Conservation (phyloP, 2,113 vertebrate species). For the Elachura formosa region DNA sequence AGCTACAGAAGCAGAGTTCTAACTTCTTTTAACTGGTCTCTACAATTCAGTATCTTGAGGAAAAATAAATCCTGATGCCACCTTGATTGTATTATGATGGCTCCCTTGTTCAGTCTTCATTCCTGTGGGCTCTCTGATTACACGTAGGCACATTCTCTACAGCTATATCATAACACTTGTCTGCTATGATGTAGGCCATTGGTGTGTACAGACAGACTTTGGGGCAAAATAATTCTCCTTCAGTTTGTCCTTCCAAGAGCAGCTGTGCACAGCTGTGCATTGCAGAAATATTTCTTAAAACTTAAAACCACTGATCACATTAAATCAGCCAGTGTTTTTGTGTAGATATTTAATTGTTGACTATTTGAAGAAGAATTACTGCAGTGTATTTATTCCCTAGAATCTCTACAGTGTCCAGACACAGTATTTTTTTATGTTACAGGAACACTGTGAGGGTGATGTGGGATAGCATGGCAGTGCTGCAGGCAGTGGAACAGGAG, state of each 20-base stretch:
- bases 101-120: background rate
- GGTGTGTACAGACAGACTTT: background rate
- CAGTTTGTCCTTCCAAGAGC: background rate
- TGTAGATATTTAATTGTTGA: background rate
- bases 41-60: background rate
- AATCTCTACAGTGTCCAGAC: background rate
- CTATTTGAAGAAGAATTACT: background rate
- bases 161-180: background rate
- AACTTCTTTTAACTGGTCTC: background rate
- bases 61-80: background rate
- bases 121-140: background rate
- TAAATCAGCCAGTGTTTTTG: background rate
- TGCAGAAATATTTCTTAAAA: background rate
- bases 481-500: background rate
- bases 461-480: background rate
- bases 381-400: background rate
- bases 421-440: background rate
- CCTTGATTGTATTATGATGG: background rate
- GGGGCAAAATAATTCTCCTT: background rate
- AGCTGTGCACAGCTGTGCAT: background rate
- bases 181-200: background rate
- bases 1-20: background rate
- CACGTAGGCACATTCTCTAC: background rate
- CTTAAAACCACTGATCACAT: rapidly evolving
- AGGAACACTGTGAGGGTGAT: background rate